Conservation (phyloP, 2,888 invertebrate genomes). For the Nemapogon koenigi region DNA sequence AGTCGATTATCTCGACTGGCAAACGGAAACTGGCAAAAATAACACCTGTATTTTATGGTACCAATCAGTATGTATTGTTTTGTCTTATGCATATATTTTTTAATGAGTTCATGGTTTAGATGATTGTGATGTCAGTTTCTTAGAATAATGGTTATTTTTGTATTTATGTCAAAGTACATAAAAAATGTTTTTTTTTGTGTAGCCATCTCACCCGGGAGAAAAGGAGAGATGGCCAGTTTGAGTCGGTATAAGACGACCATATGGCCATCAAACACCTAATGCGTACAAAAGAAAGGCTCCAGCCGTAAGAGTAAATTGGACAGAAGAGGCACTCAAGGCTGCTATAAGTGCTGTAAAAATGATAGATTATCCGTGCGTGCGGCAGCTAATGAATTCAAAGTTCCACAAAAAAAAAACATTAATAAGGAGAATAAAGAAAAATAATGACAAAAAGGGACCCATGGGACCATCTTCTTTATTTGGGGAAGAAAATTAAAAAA, state of each 20-base stretch:
- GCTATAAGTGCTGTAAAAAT: conserved; percentile 13
- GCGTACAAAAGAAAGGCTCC: conserved; percentile 11
- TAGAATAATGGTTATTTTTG: conserved; percentile 3
- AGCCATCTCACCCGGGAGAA: conserved; percentile 3
- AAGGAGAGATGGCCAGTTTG: conserved; percentile 10
- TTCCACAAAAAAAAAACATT: conserved; percentile 5
- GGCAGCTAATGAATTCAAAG: conserved; percentile 9
- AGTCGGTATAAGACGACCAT: conserved; percentile 11
- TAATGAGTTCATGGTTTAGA: conserved; percentile 2
- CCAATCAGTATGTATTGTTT: not conserved
- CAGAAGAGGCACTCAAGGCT: conserved; percentile 10
- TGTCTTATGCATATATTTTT: conserved; percentile 2
- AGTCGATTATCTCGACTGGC: too few species aligned
- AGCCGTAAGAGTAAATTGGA: conserved; percentile 11
- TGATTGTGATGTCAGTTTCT: conserved; percentile 5
- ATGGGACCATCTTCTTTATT: too few species aligned
- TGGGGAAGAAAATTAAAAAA: too few species aligned
- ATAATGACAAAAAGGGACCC: too few species aligned
- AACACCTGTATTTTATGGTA: too few species aligned
- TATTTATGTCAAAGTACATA: not conserved
- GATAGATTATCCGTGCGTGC: conserved; percentile 11
- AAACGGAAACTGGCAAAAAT: too few species aligned
- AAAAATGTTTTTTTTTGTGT: not conserved
- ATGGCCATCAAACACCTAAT: conserved; percentile 10
- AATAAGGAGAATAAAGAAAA: conserved; percentile 1